Conservation (phyloP, 2,113 vertebrate genomes). For the Alligator sinensis region DNA sequence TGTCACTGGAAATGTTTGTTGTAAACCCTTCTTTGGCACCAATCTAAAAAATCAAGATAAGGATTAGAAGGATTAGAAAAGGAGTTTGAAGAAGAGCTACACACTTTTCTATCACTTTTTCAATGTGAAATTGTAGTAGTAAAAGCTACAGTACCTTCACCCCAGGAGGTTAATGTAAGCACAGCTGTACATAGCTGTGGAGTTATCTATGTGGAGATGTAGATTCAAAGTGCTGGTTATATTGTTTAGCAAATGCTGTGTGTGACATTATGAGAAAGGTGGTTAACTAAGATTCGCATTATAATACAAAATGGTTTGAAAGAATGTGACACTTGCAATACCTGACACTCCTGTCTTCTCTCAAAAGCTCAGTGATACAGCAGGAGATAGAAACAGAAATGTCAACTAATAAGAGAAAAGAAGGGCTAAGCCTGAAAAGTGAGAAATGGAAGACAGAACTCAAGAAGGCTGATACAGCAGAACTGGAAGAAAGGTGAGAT, state of each 20-base stretch:
- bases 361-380: neutral
- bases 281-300: neutral
- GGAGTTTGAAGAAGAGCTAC: neutral
- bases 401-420: neutral
- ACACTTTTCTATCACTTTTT: neutral
- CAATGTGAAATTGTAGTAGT: neutral
- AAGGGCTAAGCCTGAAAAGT: neutral
- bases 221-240: neutral
- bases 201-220: neutral
- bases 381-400: neutral
- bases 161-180: neutral
- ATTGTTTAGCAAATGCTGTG: neutral
- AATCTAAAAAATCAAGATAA: neutral
- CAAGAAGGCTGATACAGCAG: neutral
- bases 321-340: neutral
- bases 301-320: neutral
- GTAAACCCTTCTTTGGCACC: neutral
- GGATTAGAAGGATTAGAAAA: slow-evolving; percentile 7
- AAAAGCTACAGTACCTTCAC: neutral
- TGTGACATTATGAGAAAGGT: neutral
- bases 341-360: neutral
- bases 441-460: neutral
- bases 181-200: neutral
- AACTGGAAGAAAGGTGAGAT: neutral
- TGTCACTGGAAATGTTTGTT: neutral